Evolutionary conservation across 2,888 invertebrate species (phyloP), one percentile per base, ranked within the genome.

Genomic region (Chaetoderma sp.): DNA sequence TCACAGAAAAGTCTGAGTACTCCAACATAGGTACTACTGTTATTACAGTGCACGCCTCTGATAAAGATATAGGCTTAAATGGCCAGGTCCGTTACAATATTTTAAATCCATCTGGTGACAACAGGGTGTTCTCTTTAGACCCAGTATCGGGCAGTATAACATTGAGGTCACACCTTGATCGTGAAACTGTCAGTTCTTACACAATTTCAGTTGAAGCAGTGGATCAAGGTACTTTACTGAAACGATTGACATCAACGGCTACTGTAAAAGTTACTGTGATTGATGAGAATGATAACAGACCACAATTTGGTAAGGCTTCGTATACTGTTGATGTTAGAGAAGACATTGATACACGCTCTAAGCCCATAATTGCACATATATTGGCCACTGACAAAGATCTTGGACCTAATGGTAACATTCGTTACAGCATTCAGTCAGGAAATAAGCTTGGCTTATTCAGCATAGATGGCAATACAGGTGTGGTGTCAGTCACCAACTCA

Each of bases 241-340:
- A 92, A n/a, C 92, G 93, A 60, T 89, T 95, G 65, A 93, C 94
- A 0, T 92, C 95, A 67, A 93, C 92, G 82, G 93, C 96, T 0
- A 93, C 93, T 79, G 94, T 99, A 0, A 96, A 97, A 84, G 94
- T 99, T 74, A 93, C 94, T 0, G 92, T 99, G 0, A 93, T 93
- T 0, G 99, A 99, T 83, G 95, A 97, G 0, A 99, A 99, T 83
- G 98, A 99, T 83, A 98, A 98, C 85, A 91, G 93, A 4, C 98
- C 98, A 0, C 89, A 91, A 0, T 98, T 98, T 86, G 92, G 93
- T 55, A 94, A 95, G 86, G 90, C 55, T 18, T 93, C 94, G 0
- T 96, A 96, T 86, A 93, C 93, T 0, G 93, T 95, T 0, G 91
- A 92, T 54, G 82, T 87, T 4, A 92, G 93, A 3, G 98, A 98